Conservation (phyloP, 2,888 invertebrate genomes). For the Dimorphilus gyrociliatus region DNA sequence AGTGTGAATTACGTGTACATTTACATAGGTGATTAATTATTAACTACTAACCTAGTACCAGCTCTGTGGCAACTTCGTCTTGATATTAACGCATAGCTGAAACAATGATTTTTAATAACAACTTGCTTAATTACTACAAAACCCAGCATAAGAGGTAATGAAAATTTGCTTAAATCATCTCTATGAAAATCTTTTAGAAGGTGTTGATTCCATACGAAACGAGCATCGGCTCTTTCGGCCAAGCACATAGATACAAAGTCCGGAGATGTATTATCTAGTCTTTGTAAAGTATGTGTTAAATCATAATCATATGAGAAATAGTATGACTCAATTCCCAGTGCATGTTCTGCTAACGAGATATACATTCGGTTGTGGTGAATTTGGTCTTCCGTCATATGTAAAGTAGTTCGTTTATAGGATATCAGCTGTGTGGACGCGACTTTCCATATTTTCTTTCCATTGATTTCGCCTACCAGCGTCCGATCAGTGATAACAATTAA, state of each 20-base stretch:
- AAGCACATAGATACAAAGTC: conserved; percentile 54
- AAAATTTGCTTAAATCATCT: conserved; percentile 48
- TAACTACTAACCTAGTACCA: too few species aligned
- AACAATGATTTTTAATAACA: conserved; percentile 58
- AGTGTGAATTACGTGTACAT: too few species aligned
- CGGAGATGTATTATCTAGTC: conserved; percentile 57
- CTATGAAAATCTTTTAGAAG: too few species aligned
- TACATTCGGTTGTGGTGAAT: conserved; percentile 62
- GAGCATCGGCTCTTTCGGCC: conserved; percentile 49
- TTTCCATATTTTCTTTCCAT: conserved; percentile 30
- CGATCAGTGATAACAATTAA: conserved; percentile 72
- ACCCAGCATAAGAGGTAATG: conserved; percentile 76
- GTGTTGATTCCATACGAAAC: conserved; percentile 85
- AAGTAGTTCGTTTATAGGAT: conserved; percentile 64
- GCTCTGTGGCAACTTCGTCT: conserved; percentile 69
- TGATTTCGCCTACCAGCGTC: conserved; percentile 51
- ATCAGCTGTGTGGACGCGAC: conserved; percentile 41
- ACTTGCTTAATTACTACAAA: conserved; percentile 65
- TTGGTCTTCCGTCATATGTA: conserved; percentile 61
- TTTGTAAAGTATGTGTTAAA: conserved; percentile 73
- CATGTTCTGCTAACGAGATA: conserved; percentile 62
- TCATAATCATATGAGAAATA: conserved; percentile 91
- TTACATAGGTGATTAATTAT: too few species aligned
- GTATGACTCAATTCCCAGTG: conserved; percentile 64
- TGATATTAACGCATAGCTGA: conserved; percentile 75